Evolutionary conservation across 1,140 invertebrate species (phyloP), one percentile per base, ranked within the genome.

Genomic region (Zaprionus africanus): DNA sequence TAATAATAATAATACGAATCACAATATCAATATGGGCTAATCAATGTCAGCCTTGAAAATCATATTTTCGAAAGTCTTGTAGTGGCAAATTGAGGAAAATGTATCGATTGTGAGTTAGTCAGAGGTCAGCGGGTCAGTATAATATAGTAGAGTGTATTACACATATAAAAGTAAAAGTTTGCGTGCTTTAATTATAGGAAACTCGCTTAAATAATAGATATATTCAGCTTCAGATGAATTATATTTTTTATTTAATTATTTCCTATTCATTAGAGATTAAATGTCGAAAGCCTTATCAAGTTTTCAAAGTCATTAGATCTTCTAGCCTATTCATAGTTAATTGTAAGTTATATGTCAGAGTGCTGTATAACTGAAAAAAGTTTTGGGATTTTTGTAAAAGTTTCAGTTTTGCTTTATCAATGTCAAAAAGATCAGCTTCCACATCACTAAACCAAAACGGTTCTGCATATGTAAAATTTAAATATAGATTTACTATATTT

Each of bases 1-100:
- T n/a, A n/a, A 31, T 26, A 28, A 34, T 17, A 59, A 59, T 59
- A 26, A 28, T 26, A 61, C 41, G 2, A 41, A 41, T 58, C 66
- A 38, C 34, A 74, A 75, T 38, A 70, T 63, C 58, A 70, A 70
- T 49, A 31, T 62, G 28, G 56, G 58, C 59, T 69, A 75, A 75
- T 75, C 72, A 70, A 75, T 70, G 66, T 11, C 59, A 70, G 43
- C 72, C 72, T 75, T 75, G 66, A 63, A 63, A 49, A 9, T 17
- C 15, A 38, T 43, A 19, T 38, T 34, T 62, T 69, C 57, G 51
- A 70, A 76, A 70, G 73, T 46, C 38, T 76, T 51, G 41, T 34
- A 67, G 34, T 36, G 63, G 70, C 36, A 73, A 68, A 73, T 68
- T 46, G 57, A 19, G 58, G 60, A 46, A 73, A 58, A 66, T 66